Evolutionary conservation across 2,113 vertebrate species (phyloP).

Genomic region (Brachypodius melanocephalos): DNA sequence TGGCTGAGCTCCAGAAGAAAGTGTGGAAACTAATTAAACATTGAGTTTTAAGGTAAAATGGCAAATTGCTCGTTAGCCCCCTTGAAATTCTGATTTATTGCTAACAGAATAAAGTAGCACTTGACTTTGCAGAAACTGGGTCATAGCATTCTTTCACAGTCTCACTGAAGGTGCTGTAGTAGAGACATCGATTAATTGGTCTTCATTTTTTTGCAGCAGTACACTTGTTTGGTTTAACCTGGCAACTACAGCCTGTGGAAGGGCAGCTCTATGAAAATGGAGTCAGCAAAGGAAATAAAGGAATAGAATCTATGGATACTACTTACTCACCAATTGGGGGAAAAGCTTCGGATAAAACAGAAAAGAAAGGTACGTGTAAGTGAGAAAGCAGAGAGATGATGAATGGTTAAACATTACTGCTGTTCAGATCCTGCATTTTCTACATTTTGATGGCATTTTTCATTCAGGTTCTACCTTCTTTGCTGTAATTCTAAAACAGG

Average conservation of each 20-base stretch:
- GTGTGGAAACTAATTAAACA: constrained; percentile 68
- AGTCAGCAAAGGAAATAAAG: constrained; percentile 86
- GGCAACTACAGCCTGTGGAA: constrained; percentile 93
- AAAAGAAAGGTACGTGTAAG: constrained; percentile 80
- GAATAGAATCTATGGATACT: constrained; percentile 80
- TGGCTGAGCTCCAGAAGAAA: constrained; percentile 60
- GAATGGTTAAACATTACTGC: not conserved
- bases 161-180: not conserved
- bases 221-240: constrained; percentile 97
- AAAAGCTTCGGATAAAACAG: constrained; percentile 84
- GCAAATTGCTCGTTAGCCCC: constrained; percentile 47
- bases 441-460: not conserved
- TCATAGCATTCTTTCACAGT: constrained; percentile 6
- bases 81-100: constrained; percentile 52
- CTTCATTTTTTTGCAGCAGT: constrained; percentile 84
- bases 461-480: not conserved
- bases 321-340: constrained; percentile 87
- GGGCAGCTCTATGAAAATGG: constrained; percentile 95
- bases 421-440: not conserved
- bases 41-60: constrained; percentile 66
- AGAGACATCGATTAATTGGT: constrained; percentile 65
- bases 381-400: not conserved
- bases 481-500: not conserved
- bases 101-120: constrained; percentile 32
- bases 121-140: constrained; percentile 61